Conservation (phyloP, 2,888 invertebrate species). For the Yponomeuta sedellus region DNA sequence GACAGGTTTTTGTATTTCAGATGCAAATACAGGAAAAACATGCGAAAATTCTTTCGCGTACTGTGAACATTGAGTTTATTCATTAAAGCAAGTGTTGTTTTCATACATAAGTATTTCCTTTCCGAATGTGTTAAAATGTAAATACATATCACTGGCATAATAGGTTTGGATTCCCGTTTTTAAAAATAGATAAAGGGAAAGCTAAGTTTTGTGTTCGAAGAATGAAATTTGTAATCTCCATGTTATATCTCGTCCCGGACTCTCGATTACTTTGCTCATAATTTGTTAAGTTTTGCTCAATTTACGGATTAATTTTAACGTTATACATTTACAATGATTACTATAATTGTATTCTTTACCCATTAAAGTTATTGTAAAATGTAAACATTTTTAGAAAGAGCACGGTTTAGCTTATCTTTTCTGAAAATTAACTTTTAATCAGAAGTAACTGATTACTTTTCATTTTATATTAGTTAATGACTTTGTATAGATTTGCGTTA, state of each 20-base stretch:
- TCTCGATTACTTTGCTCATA: constrained; percentile 63
- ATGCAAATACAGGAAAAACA: not conserved
- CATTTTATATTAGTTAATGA: constrained; percentile 6
- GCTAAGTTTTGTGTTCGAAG: constrained; percentile 18
- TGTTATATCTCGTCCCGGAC: constrained; percentile 7
- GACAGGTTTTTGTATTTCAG: not conserved
- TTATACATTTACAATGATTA: constrained; percentile 38
- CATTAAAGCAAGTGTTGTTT: constrained; percentile 3
- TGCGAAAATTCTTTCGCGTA: not conserved
- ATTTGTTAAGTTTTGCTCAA: constrained; percentile 75
- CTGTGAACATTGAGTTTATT: not conserved
- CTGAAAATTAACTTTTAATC: constrained; percentile 55
- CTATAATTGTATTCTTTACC: constrained; percentile 31
- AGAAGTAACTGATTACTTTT: constrained; percentile 17
- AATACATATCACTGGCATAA: constrained; percentile 63
- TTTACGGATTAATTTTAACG: constrained; percentile 53
- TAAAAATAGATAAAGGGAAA: constrained; percentile 18
- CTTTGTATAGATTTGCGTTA: not conserved
- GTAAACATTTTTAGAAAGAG: constrained; percentile 44
- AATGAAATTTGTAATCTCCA: constrained; percentile 18
- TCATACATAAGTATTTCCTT: constrained; percentile 22
- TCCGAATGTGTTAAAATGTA: constrained; percentile 53
- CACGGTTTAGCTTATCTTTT: constrained; percentile 72
- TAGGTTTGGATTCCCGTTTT: constrained; percentile 40
- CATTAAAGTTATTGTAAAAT: constrained; percentile 55